phyloP scores from a whole-genome alignment of 2,113 vertebrate species.

The Aspidoscelis tigris region DNA sequence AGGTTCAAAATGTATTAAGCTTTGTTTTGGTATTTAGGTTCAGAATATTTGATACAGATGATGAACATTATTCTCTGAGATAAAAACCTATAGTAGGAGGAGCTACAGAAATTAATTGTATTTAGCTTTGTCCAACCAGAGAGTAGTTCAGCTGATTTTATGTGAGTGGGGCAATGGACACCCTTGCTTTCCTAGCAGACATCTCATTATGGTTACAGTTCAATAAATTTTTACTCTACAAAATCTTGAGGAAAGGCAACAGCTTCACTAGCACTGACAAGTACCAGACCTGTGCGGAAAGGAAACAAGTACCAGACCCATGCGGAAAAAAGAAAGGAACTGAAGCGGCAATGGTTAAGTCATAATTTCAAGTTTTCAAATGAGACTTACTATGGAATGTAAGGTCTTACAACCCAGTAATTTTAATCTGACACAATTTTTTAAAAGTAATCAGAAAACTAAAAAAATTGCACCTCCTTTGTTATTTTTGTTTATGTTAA shows the following conservation, averaged over 20 bases:
- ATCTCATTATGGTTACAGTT: slow-evolving; percentile 32
- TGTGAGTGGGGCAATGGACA: slow-evolving; percentile 55
- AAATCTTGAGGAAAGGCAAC: slow-evolving; percentile 67
- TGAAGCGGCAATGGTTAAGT: slow-evolving; percentile 72
- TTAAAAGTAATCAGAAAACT: slow-evolving; percentile 65
- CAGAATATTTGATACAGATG: slow-evolving; percentile 54
- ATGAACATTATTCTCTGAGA: slow-evolving; percentile 45
- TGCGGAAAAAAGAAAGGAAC: slow-evolving; percentile 51
- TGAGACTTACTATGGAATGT: slow-evolving; percentile 61
- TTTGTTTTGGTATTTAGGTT: slow-evolving; percentile 66
- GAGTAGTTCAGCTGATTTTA: slow-evolving; percentile 51
- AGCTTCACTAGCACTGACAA: slow-evolving; percentile 58
- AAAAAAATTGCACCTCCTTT: slow-evolving; percentile 54
- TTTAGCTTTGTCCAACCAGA: slow-evolving; percentile 31
- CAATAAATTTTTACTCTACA: slow-evolving; percentile 38
- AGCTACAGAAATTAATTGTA: slow-evolving; percentile 49
- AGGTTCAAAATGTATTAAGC: slow-evolving; percentile 69
- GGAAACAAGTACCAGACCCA: slow-evolving; percentile 51
- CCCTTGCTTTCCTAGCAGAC: slow-evolving; percentile 26
- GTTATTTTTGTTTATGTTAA: slow-evolving; percentile 41
- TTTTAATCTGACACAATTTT: slow-evolving; percentile 75
- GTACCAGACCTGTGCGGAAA: slow-evolving; percentile 37
- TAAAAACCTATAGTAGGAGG: slow-evolving; percentile 50
- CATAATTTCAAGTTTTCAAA: slow-evolving; percentile 59
- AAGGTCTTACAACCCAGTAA: slow-evolving; percentile 57